Base-by-base conservation (phyloP, 2,888 invertebrate species). In the Helleia helle region DNA sequence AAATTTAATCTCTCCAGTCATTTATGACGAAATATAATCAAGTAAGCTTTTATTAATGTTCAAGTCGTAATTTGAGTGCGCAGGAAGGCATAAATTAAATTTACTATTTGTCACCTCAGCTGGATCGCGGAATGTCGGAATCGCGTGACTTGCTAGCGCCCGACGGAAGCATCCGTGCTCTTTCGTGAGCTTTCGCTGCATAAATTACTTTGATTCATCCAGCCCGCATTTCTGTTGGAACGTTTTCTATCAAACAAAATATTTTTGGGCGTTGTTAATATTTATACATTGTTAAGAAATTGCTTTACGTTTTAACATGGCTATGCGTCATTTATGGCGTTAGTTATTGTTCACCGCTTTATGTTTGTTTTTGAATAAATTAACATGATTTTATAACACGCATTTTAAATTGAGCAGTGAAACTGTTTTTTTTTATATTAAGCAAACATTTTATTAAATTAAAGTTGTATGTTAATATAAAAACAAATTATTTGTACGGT, bases 71-170 rank as follows among this genome's bases (percentile, higher is more conserved):
- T 70, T 64, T 62, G 61, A 61, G 57, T 55, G 64, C 60, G 61
- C 56, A 61, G 59, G 65, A 68, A 62, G 69, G 71, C 73, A 74
- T 76, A 74, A 76, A 75, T 77, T 76, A 67, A 65, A 76, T 75
- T 76, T 67, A 68, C 72, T 68, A 76, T 79, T 77, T 77, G 76
- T 79, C 77, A 76, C 75, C 71, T 74, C 59, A 52, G 60, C 58
- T 66, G 65, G 68, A 69, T 70, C 69, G 70, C 55, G 62, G 76
- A 80, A 81, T 80, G 80, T 66, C 50, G 62, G 60, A 52, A 71
- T 83, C 71, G 81, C 81, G 81, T 80, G 79, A 74, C 74, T 65
- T 38, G 48, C 55, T 53, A 52, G 48, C 52, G 58, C 58, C 52
- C 55, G 56, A 51, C 58, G 61, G 61, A 56, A 62, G 59, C 67